Percentiles rank a stretch among this genome's conserved stretches.
Evolutionary conservation across 2,888 invertebrate species (phyloP).

Genomic region (Leuctra nigra): DNA sequence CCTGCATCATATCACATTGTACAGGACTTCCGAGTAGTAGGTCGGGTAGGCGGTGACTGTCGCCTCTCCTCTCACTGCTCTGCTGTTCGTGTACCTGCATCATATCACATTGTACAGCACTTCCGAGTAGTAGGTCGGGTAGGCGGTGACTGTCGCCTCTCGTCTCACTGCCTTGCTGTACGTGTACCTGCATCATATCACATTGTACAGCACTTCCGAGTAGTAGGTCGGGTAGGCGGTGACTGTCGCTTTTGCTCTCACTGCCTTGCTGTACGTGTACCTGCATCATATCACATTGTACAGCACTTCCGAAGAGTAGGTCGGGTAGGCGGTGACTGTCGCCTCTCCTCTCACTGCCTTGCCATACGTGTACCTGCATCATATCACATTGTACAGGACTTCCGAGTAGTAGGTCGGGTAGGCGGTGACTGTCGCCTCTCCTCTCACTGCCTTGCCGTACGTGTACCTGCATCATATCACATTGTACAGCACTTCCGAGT

Average conservation of each 20-base stretch:
- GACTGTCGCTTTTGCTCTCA: constrained; percentile 77
- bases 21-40: constrained; percentile 68
- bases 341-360: constrained; percentile 81
- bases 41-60: constrained; percentile 79
- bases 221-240: constrained; percentile 78
- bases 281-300: constrained; percentile 49
- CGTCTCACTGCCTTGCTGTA: constrained; percentile 84
- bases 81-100: constrained; percentile 73
- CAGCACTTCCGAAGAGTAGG: constrained; percentile 68
- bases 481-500: constrained; percentile 63
- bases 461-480: constrained; percentile 58
- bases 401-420: constrained; percentile 76
- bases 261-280: constrained; percentile 79
- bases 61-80: constrained; percentile 78
- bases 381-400: constrained; percentile 52
- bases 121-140: constrained; percentile 73
- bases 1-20: constrained; percentile 46
- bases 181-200: constrained; percentile 57
- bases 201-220: constrained; percentile 62
- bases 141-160: constrained; percentile 75
- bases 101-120: constrained; percentile 52
- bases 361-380: constrained; percentile 70
- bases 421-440: constrained; percentile 76
- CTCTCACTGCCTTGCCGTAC: constrained; percentile 79
- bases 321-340: constrained; percentile 76